Evolutionary conservation across 2,113 vertebrate species (phyloP).

Genomic region (Carlito syrichta): DNA sequence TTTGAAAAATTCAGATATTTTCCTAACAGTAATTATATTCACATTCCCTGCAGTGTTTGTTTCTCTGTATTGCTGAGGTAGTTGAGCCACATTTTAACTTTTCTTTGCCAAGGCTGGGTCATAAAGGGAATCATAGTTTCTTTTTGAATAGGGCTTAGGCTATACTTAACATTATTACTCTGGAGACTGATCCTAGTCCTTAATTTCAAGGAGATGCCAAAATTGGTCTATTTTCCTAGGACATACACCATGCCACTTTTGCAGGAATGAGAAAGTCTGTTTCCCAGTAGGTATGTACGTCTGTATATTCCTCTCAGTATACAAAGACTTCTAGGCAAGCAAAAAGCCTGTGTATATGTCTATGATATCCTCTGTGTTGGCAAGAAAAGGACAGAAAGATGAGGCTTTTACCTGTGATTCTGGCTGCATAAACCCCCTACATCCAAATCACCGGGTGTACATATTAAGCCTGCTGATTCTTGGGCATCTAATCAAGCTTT

Average conservation of each 20-base stretch:
- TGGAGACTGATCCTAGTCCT: not conserved
- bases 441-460: not conserved
- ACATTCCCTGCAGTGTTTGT: not conserved
- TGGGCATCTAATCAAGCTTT: not conserved
- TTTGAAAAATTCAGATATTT: slow-evolving; percentile 45
- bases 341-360: not conserved
- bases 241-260: not conserved
- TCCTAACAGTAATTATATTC: not conserved
- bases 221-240: not conserved
- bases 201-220: slow-evolving; percentile 46
- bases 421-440: not conserved
- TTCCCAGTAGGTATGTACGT: not conserved
- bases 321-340: not conserved
- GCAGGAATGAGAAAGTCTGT: not conserved
- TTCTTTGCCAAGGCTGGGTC: slow-evolving; percentile 42
- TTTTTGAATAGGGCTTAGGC: slow-evolving; percentile 32
- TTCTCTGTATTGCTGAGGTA: not conserved
- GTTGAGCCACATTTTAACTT: not conserved
- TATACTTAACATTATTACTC: slow-evolving; percentile 56
- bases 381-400: not conserved
- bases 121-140: slow-evolving; percentile 49
- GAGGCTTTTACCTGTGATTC: not conserved
- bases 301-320: not conserved
- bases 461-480: not conserved
- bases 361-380: not conserved